phyloP scores from a whole-genome alignment of 2,113 vertebrate genomes.

The Ammodytes dubius region DNA sequence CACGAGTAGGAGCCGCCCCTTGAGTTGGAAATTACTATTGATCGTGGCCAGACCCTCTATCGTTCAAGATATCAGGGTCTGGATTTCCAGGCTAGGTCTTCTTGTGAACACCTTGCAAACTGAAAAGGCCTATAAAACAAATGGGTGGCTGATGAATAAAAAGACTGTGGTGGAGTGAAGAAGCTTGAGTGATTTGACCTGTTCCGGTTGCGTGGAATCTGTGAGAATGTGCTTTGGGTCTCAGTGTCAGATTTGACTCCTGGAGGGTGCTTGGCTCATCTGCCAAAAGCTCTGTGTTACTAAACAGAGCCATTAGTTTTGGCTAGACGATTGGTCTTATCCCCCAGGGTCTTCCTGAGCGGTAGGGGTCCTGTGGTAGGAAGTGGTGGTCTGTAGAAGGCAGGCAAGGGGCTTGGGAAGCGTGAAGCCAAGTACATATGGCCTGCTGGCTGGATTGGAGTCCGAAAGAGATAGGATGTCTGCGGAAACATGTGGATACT shows the following conservation, averaged over 20 bases:
- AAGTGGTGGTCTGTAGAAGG: slow-evolving; percentile 66
- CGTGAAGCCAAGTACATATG: slow-evolving; percentile 71
- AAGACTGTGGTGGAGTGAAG: not conserved
- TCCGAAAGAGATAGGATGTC: slow-evolving; percentile 59
- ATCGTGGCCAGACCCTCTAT: too few species aligned
- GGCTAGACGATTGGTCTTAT: slow-evolving; percentile 67
- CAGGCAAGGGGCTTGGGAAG: slow-evolving; percentile 65
- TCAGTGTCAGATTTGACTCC: slow-evolving; percentile 63
- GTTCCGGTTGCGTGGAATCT: slow-evolving; percentile 48
- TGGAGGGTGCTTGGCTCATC: slow-evolving; percentile 58
- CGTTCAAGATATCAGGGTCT: too few species aligned
- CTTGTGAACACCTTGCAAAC: slow-evolving; percentile 1
- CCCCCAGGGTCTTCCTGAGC: slow-evolving; percentile 48
- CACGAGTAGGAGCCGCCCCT: too few species aligned
- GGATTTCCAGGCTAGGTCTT: too few species aligned
- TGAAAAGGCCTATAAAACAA: slow-evolving; percentile 16
- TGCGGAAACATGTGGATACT: slow-evolving; percentile 74
- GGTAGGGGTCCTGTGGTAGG: slow-evolving; percentile 70
- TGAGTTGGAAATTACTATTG: too few species aligned
- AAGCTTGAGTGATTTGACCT: slow-evolving; percentile 42
- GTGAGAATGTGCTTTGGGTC: slow-evolving; percentile 49
- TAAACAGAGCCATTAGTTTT: slow-evolving; percentile 70
- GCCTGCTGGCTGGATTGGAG: slow-evolving; percentile 55
- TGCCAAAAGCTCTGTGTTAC: slow-evolving; percentile 58
- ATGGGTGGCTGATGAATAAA: slow-evolving; percentile 13